Evolutionary conservation across 2,888 invertebrate genomes (phyloP).

Genomic region (Xylota segnis): DNA sequence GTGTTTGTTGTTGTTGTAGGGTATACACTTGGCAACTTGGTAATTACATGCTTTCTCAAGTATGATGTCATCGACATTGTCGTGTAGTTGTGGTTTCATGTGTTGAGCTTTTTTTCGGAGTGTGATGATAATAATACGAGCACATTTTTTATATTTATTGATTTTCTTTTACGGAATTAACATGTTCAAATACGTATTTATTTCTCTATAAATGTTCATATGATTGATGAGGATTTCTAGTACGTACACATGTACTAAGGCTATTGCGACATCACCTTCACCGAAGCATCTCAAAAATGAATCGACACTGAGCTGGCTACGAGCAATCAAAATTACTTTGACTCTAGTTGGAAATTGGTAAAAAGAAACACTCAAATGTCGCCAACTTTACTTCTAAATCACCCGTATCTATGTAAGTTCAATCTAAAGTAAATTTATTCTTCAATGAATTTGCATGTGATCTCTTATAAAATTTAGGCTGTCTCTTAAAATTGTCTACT

Average conservation of each 20-base stretch:
- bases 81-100: conserved; percentile 66
- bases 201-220: not conserved
- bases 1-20: conserved; percentile 57
- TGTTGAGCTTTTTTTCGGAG: conserved; percentile 64
- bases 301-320: too few relatives aligned
- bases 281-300: too few relatives aligned
- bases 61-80: conserved; percentile 75
- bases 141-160: conserved; percentile 45
- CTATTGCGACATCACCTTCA: too few relatives aligned
- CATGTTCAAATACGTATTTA: conserved; percentile 3
- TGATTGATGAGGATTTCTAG: not conserved
- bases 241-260: not conserved
- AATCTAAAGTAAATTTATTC: too few relatives aligned
- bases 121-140: conserved; percentile 26
- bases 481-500: too few relatives aligned
- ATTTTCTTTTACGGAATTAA: conserved; percentile 35
- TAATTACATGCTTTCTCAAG: conserved; percentile 64
- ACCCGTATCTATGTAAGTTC: too few relatives aligned
- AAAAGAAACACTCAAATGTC: too few relatives aligned
- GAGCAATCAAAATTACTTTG: too few relatives aligned
- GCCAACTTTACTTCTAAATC: too few relatives aligned
- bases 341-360: too few relatives aligned
- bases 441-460: too few relatives aligned
- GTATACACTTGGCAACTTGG: conserved; percentile 70
- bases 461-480: too few relatives aligned